Evolutionary conservation across 2,797 vertebrate genomes (phyloP), one percentile per base, ranked within the genome.

Genomic region (Sarcophilus harrisii): DNA sequence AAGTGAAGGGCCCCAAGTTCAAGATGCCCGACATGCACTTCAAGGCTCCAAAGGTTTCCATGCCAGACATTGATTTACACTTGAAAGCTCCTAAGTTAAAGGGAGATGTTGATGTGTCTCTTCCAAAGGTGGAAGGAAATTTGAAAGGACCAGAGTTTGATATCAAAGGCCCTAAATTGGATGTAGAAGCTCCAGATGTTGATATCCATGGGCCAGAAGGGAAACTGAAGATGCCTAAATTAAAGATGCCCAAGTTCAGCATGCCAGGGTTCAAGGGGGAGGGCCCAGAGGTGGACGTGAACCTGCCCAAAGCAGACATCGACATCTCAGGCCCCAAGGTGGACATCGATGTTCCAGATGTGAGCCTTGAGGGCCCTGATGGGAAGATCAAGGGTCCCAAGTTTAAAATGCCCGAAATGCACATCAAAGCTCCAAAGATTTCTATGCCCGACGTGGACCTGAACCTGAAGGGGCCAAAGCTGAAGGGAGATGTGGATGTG

Each of bases 161-260:
- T 0, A 3, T 97, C 29, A 66, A 30, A 0, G 49, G 97, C 32
- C 96, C 98, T 0, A 97, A 96, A 52, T 96, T 89, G 1, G 98
- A 98, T 21, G 0, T 98, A 0, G 58, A 97, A 21, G 93, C 9
- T 0, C 97, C 97, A 0, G 96, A 96, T 55, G 0, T 97, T 14
- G 96, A 98, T 0, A 1, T 97, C 0, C 97, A 95, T 52, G 97
- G 97, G 0, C 92, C 3, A 0, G 98, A 98, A 10, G 98, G 97
- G 0, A 98, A 98, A 1, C 12, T 97, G 29, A 98, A 98, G 38
- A 97, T 98, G 0, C 96, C 98, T 13, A 98, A 97, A 49, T 96
- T 98, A 94, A 96, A 95, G 94, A 98, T 98, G 97, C 98, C 96
- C 0, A 95, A 98, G 59, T 57, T 98, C 93, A 93, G 98, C 81